Base-by-base conservation (phyloP, 2,797 vertebrate genomes). In the Coregonus sp. region DNA sequence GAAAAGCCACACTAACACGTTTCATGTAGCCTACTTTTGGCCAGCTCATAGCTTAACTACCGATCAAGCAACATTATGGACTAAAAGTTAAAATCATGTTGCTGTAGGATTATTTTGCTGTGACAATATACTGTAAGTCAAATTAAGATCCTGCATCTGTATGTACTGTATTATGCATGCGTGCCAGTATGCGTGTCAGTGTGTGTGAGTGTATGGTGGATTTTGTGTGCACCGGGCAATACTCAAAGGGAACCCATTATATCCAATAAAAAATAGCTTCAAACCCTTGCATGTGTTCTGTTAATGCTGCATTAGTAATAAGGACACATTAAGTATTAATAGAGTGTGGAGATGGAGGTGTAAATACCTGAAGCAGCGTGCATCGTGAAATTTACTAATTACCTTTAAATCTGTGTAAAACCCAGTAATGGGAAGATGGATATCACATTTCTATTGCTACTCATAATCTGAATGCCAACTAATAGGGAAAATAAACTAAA, bases 211-310 rank as follows among this genome's bases (percentile, higher is more conserved):
- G 31, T 37, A 50, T 74, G 59, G 66, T 63, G 70, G 40, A 76
- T 12, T 67, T 31, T 63, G 15, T 33, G 52, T 40, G 47, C 73
- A 75, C 70, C 52, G 51, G 59, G 76, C 75, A 63, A 75, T 66
- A 73, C 40, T 65, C 0, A 50, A 18, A 25, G 61, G 18, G 11
- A 72, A 18, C 25, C 59, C 20, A 76, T 77, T 75, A 66, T 78
- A 83, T 74, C 81, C 75, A 81, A 83, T 84, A 82, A 84, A 84
- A 81, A 84, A 82, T 76, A 77, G 81, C 80, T 79, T 87, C 70
- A 82, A 82, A 84, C 76, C 75, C 75, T 73, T 66, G 75, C 76
- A 78, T 72, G 72, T 71, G 52, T 63, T 80, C 70, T 72, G 73
- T 82, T 81, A 83, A 79, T 67, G 78, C 74, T 76, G 70, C 78